phyloP scores from a whole-genome alignment of 1,140 invertebrate species.

The Drosophila saltans region DNA sequence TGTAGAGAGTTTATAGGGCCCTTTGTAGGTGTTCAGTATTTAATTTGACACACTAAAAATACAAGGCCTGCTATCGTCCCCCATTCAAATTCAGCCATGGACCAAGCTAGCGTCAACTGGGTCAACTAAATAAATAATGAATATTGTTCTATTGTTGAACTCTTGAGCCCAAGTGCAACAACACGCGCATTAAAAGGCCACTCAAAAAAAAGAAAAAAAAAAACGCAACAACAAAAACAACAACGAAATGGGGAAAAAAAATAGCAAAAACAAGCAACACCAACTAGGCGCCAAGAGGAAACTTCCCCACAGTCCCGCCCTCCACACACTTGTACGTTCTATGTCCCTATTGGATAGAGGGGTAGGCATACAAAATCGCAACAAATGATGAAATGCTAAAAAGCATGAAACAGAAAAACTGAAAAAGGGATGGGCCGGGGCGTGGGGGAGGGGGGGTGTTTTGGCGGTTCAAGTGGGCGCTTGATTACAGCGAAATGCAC shows the following conservation, averaged over 20 bases:
- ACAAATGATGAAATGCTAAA: constrained; percentile 78
- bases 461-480: constrained; percentile 61
- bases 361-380: constrained; percentile 51
- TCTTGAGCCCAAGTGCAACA: constrained; percentile 62
- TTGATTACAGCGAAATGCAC: constrained; percentile 78
- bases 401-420: constrained; percentile 43
- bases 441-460: too few species aligned
- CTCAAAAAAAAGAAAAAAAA: constrained; percentile 41
- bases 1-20: background rate
- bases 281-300: constrained; percentile 30
- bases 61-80: constrained; percentile 28
- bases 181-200: constrained; percentile 73
- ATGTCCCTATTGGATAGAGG: background rate
- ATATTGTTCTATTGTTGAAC: constrained; percentile 57
- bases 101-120: constrained; percentile 53
- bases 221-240: constrained; percentile 31
- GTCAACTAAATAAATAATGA: constrained; percentile 76
- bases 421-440: too few species aligned
- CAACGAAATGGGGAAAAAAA: constrained; percentile 19
- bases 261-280: constrained; percentile 23
- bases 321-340: background rate
- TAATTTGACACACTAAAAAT: background rate
- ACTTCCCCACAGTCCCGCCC: background rate
- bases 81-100: constrained; percentile 21
- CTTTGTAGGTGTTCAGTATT: background rate